Conservation (phyloP, 2,888 invertebrate genomes). For the Bursaphelenchus okinawaensis region DNA sequence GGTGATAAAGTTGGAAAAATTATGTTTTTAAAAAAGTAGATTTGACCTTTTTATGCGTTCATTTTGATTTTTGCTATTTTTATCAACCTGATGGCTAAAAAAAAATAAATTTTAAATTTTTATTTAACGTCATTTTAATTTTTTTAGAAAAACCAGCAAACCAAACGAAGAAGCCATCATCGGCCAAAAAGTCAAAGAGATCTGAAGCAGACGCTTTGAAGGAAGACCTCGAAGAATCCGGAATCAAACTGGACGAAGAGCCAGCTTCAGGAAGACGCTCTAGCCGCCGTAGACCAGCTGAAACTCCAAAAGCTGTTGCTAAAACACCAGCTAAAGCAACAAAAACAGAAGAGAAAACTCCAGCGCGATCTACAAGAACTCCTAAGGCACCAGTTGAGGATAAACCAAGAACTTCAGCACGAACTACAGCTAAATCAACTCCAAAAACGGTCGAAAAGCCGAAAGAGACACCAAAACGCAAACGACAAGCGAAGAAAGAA, state of each 20-base stretch:
- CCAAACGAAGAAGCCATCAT: neutral
- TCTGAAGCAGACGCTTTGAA: neutral
- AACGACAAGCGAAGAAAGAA: neutral
- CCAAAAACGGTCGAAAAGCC: conserved; percentile 1
- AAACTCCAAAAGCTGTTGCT: conserved; percentile 2
- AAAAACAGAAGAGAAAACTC: conserved; percentile 9
- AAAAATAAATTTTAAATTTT: neutral
- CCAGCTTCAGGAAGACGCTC: neutral
- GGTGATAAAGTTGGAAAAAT: too few species aligned
- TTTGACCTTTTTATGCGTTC: too few species aligned
- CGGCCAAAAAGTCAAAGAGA: neutral
- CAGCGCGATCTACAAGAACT: neutral
- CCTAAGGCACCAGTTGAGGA: conserved; percentile 4
- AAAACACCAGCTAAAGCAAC: conserved; percentile 11
- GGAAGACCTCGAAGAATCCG: neutral
- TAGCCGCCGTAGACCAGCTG: neutral
- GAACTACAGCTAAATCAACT: neutral
- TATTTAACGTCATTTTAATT: neutral
- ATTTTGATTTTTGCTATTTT: too few species aligned
- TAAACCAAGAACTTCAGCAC: too few species aligned
- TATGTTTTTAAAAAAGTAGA: too few species aligned
- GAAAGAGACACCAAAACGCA: conserved; percentile 5
- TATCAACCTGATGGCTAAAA: too few species aligned
- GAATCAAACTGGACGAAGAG: neutral
- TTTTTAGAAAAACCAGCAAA: neutral